Evolutionary conservation across 2,888 invertebrate genomes (phyloP).

Genomic region (Stegophylla sp.): DNA sequence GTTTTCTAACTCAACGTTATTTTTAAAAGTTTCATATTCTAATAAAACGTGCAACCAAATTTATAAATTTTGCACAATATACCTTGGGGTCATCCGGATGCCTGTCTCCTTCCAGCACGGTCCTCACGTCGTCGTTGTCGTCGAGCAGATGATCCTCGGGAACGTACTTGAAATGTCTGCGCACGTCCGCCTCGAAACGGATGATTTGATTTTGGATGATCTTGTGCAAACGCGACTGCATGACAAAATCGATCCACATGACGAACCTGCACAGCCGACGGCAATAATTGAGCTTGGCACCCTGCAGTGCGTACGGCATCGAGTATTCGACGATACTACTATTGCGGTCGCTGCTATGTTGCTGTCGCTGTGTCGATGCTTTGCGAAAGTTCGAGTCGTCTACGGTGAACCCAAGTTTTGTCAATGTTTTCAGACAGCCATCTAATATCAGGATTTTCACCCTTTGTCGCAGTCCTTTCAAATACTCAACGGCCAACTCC

Average conservation of each 20-base stretch:
- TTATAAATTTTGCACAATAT: no score
- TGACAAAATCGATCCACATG: not conserved
- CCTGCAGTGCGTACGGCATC: constrained; percentile 3
- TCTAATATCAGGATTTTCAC: not conserved
- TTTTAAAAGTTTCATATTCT: no score
- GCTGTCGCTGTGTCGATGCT: no score
- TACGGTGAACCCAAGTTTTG: not conserved
- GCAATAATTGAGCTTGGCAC: constrained; percentile 28
- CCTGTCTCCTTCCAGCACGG: not conserved
- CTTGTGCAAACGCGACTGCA: constrained; percentile 26
- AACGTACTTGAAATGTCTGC: constrained; percentile 26
- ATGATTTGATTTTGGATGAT: constrained; percentile 21
- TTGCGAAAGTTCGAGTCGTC: constrained; percentile 21
- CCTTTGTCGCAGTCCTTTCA: not conserved
- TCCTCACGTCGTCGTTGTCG: not conserved
- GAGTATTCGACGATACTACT: no score
- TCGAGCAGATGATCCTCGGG: constrained; percentile 16
- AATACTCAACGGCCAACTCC: not conserved
- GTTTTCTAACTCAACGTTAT: no score
- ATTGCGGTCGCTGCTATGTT: no score
- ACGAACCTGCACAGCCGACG: constrained; percentile 21
- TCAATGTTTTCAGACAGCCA: not conserved
- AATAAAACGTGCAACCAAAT: no score
- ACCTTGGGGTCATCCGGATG: constrained; percentile 34
- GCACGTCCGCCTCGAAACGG: not conserved